Conservation (phyloP, 2,113 vertebrate species). For the Alaudala cheleensis region DNA sequence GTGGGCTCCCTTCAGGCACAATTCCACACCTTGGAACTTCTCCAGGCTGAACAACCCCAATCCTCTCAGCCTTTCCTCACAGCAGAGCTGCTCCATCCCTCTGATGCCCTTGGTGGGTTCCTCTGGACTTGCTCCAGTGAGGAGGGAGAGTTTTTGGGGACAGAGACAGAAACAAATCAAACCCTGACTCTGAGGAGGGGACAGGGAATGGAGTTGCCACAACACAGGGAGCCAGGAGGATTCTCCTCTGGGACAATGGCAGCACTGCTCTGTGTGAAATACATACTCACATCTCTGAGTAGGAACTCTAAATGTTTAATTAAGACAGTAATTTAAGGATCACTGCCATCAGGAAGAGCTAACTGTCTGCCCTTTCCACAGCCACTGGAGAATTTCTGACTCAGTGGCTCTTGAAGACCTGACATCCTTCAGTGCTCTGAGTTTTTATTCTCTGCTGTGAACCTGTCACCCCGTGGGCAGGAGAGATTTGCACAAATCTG, state of each 20-base stretch:
- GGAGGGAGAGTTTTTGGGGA: neutral
- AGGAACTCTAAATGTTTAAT: neutral
- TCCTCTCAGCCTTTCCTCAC: neutral
- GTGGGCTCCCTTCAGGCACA: accelerated
- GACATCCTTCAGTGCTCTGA: neutral
- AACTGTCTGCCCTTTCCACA: neutral
- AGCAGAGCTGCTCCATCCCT: neutral
- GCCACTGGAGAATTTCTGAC: neutral
- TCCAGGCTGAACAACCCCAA: neutral
- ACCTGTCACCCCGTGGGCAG: neutral
- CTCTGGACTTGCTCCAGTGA: accelerated
- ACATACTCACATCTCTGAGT: neutral
- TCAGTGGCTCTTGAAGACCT: neutral
- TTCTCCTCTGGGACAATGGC: neutral
- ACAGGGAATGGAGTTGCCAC: neutral
- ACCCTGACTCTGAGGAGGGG: neutral
- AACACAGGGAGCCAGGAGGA: neutral
- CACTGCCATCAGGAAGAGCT: neutral
- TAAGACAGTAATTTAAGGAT: neutral
- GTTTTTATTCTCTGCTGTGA: neutral
- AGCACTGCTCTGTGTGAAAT: neutral
- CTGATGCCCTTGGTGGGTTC: neutral
- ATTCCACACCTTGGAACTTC: accelerated
- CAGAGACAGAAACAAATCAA: neutral
- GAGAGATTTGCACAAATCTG: neutral